phyloP scores from a whole-genome alignment of 2,113 vertebrate genomes.

The Catharus minimus region DNA sequence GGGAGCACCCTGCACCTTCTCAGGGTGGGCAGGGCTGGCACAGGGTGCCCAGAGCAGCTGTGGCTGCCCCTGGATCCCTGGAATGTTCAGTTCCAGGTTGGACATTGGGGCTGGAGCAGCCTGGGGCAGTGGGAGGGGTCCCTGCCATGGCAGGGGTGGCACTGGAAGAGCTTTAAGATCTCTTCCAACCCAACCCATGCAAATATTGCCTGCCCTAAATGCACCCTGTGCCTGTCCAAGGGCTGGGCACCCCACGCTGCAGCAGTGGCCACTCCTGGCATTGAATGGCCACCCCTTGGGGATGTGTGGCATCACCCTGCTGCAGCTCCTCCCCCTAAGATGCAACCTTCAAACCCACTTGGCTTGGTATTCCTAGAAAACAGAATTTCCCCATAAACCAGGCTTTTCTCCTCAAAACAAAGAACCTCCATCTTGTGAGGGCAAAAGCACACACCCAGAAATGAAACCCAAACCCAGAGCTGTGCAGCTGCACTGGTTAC shows the following conservation, averaged over 20 bases:
- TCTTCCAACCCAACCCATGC: not conserved
- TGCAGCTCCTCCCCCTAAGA: not conserved
- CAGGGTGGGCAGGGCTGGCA: not conserved
- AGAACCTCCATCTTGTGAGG: accelerated
- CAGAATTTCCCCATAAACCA: not conserved
- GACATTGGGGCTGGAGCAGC: accelerated
- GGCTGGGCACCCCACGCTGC: accelerated
- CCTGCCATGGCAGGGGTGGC: not conserved
- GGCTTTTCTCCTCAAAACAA: not conserved
- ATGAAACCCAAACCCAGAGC: accelerated
- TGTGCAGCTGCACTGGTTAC: accelerated
- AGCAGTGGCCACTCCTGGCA: not conserved
- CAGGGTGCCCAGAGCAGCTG: not conserved
- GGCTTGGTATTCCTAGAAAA: not conserved
- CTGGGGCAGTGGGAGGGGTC: accelerated
- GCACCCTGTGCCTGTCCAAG: not conserved
- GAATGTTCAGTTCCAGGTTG: not conserved
- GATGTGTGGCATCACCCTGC: not conserved
- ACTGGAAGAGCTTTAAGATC: not conserved
- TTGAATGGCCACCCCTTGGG: not conserved
- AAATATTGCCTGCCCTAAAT: not conserved
- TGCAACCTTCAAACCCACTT: accelerated
- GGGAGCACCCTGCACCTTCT: not conserved
- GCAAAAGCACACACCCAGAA: not conserved
- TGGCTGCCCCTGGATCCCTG: not conserved